phyloP scores from a whole-genome alignment of 2,888 invertebrate species.

The Pristionchus maxplancki region DNA sequence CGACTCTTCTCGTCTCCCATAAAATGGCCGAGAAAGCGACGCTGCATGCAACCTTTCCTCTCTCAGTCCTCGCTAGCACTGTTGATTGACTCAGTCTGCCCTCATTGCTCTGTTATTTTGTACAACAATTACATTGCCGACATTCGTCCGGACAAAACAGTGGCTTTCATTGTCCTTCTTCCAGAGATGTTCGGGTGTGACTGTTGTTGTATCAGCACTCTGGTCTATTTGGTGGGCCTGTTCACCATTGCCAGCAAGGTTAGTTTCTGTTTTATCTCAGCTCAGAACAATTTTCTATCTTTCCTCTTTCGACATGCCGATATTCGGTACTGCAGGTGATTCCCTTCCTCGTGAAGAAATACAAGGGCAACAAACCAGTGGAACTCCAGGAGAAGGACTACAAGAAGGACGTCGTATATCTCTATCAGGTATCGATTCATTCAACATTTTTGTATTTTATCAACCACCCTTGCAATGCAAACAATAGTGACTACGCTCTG shows the following conservation, averaged over 20 bases:
- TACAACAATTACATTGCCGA: no score
- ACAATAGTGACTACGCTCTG: no score
- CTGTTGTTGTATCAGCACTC: background rate
- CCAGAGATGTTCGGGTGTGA: background rate
- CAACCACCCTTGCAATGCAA: no score
- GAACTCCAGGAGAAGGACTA: slow-evolving; percentile 56
- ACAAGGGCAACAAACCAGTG: background rate
- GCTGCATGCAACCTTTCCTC: background rate
- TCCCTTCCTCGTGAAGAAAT: slow-evolving; percentile 17
- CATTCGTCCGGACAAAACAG: no score
- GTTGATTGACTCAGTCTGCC: no score
- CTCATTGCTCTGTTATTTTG: no score
- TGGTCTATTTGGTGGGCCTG: background rate
- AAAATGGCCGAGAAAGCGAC: background rate
- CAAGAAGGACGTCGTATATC: slow-evolving; percentile 72
- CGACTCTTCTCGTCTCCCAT: slow-evolving; percentile 11
- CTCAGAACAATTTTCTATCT: background rate
- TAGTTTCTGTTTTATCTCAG: background rate
- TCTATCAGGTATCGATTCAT: slow-evolving; percentile 60
- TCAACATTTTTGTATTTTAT: no score
- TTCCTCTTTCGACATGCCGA: no score
- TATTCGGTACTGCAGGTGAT: background rate
- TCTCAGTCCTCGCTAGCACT: background rate
- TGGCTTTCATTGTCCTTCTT: no score
- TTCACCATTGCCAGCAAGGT: slow-evolving; percentile 23